Evolutionary conservation across 2,113 vertebrate species (phyloP).

Genomic region (Eonycteris spelaea): DNA sequence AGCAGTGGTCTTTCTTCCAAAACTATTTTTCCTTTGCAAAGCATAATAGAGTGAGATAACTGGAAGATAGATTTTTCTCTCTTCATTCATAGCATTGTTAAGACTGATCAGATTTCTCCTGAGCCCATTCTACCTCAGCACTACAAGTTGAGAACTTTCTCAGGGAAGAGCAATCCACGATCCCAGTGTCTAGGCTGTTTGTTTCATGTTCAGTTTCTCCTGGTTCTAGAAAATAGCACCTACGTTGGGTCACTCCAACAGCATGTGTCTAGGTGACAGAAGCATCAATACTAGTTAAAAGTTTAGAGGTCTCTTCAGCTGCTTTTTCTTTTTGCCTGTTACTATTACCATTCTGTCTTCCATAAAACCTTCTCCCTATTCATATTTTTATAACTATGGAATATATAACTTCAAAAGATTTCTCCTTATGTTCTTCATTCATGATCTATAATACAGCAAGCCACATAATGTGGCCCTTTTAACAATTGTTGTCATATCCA

Average conservation of each 20-base stretch:
- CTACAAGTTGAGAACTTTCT: neutral
- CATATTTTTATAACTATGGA: neutral
- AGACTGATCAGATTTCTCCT: neutral
- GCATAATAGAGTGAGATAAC: neutral
- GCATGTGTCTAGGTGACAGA: neutral
- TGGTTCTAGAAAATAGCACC: neutral
- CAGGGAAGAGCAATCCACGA: neutral
- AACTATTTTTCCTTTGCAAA: neutral
- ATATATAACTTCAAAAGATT: neutral
- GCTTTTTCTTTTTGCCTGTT: neutral
- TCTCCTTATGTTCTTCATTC: slow-evolving; percentile 5
- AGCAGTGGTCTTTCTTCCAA: neutral
- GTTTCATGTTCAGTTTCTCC: neutral
- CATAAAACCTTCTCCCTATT: neutral
- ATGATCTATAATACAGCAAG: neutral
- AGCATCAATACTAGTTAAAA: neutral
- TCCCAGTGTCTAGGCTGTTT: neutral
- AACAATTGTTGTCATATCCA: neutral
- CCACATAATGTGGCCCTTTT: neutral
- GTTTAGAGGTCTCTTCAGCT: neutral
- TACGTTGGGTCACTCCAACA: neutral
- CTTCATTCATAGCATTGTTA: neutral
- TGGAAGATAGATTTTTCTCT: neutral
- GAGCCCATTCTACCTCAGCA: neutral
- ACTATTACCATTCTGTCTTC: neutral